Evolutionary conservation across 2,797 vertebrate genomes (phyloP).

Genomic region (Protonibea diacanthus): DNA sequence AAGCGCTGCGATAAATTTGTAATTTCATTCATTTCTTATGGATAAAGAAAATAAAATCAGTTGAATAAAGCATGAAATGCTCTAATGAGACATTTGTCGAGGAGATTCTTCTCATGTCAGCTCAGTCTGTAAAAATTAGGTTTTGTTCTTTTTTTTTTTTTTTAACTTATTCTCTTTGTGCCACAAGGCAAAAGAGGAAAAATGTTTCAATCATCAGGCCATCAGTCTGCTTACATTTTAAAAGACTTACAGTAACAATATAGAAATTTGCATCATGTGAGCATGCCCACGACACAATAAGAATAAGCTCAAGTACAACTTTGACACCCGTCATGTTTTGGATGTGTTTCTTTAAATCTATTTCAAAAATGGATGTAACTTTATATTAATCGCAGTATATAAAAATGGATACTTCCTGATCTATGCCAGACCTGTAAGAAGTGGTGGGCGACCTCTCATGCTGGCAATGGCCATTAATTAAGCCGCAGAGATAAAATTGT

Average conservation of each 20-base stretch:
- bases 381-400: background rate
- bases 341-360: background rate
- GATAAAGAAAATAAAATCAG: constrained; percentile 32
- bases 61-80: constrained; percentile 39
- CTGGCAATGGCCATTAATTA: constrained; percentile 4
- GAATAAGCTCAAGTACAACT: background rate
- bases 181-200: background rate
- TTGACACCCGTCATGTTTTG: background rate
- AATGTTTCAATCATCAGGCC: background rate
- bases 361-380: constrained; percentile 13
- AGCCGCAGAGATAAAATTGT: background rate
- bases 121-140: background rate
- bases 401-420: background rate
- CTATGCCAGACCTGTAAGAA: background rate
- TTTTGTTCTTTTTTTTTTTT: background rate
- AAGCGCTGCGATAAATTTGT: constrained; percentile 15
- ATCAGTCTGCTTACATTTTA: background rate
- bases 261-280: constrained; percentile 4
- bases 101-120: constrained; percentile 12
- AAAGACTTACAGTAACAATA: background rate
- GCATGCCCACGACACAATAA: background rate
- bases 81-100: constrained; percentile 35
- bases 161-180: background rate
- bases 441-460: background rate
- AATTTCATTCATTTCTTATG: constrained; percentile 24